Percentiles rank a stretch among this genome's conserved stretches.
phyloP scores from a whole-genome alignment of 2,888 invertebrate genomes.

The Xanthostigma xanthostigma region DNA sequence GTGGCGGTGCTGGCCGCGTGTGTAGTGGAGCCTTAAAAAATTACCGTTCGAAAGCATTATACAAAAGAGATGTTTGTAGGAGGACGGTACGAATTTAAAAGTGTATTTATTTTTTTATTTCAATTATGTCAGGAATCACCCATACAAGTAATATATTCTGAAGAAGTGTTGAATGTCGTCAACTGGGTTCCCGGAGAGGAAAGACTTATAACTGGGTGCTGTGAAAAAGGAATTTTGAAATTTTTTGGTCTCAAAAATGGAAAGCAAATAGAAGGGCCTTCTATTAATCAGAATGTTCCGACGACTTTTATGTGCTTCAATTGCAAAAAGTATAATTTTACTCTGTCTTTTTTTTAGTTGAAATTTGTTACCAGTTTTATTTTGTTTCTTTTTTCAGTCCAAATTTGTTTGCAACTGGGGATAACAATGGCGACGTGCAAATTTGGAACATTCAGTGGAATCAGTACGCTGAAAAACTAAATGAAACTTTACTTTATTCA shows the following conservation, averaged over 20 bases:
- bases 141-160: constrained; percentile 23
- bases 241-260: constrained; percentile 23
- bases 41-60: no score
- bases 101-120: constrained; percentile 1
- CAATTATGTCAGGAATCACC: constrained; percentile 21
- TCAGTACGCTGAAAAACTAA: constrained; percentile 9
- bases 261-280: constrained; percentile 16
- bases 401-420: constrained; percentile 22
- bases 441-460: constrained; percentile 27
- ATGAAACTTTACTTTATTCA: no score
- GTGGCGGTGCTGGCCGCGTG: no score
- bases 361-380: constrained; percentile 2
- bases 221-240: constrained; percentile 20
- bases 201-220: constrained; percentile 24
- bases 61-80: no score
- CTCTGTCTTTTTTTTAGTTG: neutral
- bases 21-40: no score
- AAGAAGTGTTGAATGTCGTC: constrained; percentile 17
- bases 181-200: constrained; percentile 25
- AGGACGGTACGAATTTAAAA: neutral
- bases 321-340: constrained; percentile 13
- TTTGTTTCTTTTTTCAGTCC: constrained; percentile 17
- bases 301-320: constrained; percentile 16
- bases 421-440: constrained; percentile 22
- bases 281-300: constrained; percentile 10